phyloP scores from a whole-genome alignment of 2,888 invertebrate genomes.

The Pollenia amentaria region DNA sequence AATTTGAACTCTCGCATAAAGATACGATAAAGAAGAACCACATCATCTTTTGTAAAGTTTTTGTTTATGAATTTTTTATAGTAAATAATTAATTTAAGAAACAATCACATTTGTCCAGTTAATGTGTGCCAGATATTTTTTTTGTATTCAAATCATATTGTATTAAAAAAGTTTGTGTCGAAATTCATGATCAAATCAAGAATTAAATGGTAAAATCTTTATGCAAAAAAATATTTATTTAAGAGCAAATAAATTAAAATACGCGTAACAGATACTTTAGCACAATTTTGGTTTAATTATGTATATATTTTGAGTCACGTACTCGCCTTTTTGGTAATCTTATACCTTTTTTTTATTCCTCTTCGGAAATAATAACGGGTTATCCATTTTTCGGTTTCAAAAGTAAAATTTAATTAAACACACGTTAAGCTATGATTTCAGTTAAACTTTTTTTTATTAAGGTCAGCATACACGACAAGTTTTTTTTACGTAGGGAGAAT shows the following conservation, averaged over 20 bases:
- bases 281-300: background rate
- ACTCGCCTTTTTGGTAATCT: background rate
- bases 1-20: background rate
- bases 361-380: background rate
- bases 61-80: constrained; percentile 15
- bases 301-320: background rate
- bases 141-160: background rate
- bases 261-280: background rate
- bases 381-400: background rate
- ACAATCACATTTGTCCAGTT: background rate
- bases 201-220: background rate
- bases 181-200: too few species aligned
- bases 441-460: too few species aligned
- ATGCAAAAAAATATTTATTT: too few species aligned
- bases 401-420: too few species aligned
- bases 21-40: constrained; percentile 5
- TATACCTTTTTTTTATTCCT: background rate
- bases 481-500: too few species aligned
- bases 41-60: constrained; percentile 16
- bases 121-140: constrained; percentile 47
- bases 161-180: too few species aligned
- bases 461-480: too few species aligned
- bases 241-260: too few species aligned
- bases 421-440: too few species aligned
- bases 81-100: constrained; percentile 1